Evolutionary conservation across 2,797 vertebrate species (phyloP).

Genomic region (Okamejei kenojei): DNA sequence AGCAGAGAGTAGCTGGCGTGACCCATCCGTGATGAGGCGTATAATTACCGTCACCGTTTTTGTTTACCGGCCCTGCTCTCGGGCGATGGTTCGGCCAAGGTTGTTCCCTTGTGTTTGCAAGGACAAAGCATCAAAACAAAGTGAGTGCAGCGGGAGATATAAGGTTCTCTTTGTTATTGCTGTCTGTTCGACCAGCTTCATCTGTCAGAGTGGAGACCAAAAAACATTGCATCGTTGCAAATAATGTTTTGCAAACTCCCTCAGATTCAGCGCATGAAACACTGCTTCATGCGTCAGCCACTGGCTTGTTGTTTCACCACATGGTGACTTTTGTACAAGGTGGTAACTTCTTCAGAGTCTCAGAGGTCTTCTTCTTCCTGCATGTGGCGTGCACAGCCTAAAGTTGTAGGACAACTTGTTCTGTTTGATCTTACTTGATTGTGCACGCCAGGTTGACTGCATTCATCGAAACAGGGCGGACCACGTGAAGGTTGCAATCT

Average conservation of each 20-base stretch:
- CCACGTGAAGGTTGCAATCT: too few relatives aligned
- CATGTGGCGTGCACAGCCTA: too few relatives aligned
- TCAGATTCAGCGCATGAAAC: background rate
- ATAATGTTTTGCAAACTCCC: background rate
- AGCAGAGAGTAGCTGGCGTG: background rate
- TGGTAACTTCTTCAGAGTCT: background rate
- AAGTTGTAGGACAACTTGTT: too few relatives aligned
- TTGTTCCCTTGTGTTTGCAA: background rate
- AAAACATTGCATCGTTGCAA: slow-evolving; percentile 3
- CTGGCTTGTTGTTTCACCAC: background rate
- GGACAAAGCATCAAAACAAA: background rate
- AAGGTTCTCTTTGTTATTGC: background rate
- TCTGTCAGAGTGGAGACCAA: background rate
- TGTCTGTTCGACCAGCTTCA: background rate
- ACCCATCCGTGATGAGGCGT: background rate
- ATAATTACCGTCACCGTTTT: background rate
- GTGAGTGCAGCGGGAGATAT: background rate
- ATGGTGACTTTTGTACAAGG: background rate
- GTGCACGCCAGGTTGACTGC: too few relatives aligned
- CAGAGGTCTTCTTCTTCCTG: too few relatives aligned
- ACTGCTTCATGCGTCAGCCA: background rate
- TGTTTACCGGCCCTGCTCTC: background rate
- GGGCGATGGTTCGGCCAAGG: background rate
- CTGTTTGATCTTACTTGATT: too few relatives aligned
- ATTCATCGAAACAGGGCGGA: too few relatives aligned